Evolutionary conservation across 2,797 vertebrate species (phyloP).

Genomic region (Cyclura pinguis): DNA sequence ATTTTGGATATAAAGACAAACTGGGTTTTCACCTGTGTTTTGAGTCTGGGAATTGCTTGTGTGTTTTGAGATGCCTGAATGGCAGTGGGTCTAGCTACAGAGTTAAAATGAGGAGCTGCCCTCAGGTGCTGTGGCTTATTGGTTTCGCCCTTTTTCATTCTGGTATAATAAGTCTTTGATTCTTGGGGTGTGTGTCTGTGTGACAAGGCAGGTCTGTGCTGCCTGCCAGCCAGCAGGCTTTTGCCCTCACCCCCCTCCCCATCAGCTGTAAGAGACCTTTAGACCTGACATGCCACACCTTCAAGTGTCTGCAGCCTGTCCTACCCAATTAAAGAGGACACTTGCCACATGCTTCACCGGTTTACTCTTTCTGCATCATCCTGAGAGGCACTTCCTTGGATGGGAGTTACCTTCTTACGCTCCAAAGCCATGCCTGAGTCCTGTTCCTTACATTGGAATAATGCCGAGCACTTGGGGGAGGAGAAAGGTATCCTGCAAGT

Average conservation of each 20-base stretch:
- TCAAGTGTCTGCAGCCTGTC: neutral
- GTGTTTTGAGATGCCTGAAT: neutral
- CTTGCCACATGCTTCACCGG: neutral
- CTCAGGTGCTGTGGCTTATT: neutral
- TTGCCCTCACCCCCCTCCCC: too few relatives aligned
- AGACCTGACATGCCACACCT: fast-evolving
- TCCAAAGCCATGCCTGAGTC: constrained; percentile 69
- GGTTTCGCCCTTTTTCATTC: too few relatives aligned
- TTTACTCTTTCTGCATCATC: neutral
- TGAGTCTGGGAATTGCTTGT: neutral
- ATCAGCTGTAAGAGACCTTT: too few relatives aligned
- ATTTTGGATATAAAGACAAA: constrained; percentile 67
- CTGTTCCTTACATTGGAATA: constrained; percentile 31
- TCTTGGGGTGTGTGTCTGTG: too few relatives aligned
- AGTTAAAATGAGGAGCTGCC: too few relatives aligned
- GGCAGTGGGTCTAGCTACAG: too few relatives aligned
- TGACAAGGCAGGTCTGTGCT: neutral
- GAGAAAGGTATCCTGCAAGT: constrained; percentile 44
- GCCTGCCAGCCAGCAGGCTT: neutral
- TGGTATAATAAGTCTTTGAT: neutral
- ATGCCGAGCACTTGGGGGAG: neutral
- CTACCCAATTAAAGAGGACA: neutral
- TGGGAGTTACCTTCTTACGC: constrained; percentile 23
- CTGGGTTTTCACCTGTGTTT: neutral
- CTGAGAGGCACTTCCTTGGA: fast-evolving